These are phyloP conservation scores for Phaonia tiefii DNA, from an alignment of 2,888 invertebrate genomes.

Conservation along the genomic window DNA sequence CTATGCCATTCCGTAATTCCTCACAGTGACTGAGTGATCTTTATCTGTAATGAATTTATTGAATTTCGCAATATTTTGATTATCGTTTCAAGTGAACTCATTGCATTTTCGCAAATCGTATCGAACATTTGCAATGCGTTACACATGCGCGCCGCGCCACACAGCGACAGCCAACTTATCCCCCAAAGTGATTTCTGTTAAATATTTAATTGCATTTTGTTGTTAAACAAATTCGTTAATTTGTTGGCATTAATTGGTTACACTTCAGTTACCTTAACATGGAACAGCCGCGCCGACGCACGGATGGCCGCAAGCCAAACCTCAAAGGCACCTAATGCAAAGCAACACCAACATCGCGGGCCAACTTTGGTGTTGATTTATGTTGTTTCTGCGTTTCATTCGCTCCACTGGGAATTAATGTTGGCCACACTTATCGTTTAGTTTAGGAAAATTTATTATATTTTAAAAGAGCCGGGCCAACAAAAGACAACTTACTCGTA, in stretches of 20 bases:
- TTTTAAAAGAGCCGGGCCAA: background rate
- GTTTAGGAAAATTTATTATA: constrained; percentile 12
- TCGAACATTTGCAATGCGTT: constrained; percentile 7
- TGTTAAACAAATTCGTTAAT: constrained; percentile 39
- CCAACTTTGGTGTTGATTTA: constrained; percentile 14
- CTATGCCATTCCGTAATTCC: background rate
- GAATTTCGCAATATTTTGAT: constrained; percentile 26
- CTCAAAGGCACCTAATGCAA: background rate
- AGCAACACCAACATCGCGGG: background rate
- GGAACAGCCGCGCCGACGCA: background rate
- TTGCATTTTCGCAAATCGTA: background rate
- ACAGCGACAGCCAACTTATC: too few species aligned
- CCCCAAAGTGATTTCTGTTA: background rate
- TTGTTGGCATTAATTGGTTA: constrained; percentile 36
- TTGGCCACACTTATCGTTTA: constrained; percentile 6
- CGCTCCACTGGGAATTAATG: background rate
- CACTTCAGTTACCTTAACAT: constrained; percentile 13
- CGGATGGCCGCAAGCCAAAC: background rate
- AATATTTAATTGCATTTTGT: constrained; percentile 45
- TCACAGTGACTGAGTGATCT: background rate
- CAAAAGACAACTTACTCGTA: background rate
- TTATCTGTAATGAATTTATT: background rate
- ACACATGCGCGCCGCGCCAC: constrained; percentile 6
- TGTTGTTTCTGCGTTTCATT: background rate
- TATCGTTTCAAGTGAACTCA: background rate